Evolutionary conservation across 2,888 invertebrate genomes (phyloP).

Genomic region (Stenotaenia linearis): DNA sequence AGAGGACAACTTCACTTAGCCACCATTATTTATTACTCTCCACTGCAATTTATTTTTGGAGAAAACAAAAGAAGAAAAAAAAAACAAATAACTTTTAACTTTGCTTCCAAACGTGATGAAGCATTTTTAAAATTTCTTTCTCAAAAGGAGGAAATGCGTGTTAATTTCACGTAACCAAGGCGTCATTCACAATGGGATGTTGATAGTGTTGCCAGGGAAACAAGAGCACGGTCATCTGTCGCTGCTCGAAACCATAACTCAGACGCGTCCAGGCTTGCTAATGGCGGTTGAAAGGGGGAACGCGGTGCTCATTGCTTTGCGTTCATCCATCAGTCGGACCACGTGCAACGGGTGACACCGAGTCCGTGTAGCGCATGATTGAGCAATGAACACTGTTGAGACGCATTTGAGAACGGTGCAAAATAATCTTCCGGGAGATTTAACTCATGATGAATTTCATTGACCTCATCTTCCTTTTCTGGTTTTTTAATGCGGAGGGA

Average conservation of each 20-base stretch:
- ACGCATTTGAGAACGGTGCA: neutral
- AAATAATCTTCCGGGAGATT: neutral
- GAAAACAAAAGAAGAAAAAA: neutral
- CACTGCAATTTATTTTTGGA: neutral
- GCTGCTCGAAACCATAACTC: neutral
- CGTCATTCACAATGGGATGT: neutral
- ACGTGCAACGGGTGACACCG: neutral
- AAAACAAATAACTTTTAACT: neutral
- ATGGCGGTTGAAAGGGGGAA: neutral
- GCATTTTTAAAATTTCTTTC: too few species aligned
- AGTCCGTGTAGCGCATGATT: neutral
- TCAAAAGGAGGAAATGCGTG: neutral
- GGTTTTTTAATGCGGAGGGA: too few species aligned
- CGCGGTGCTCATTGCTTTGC: neutral
- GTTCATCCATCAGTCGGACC: neutral
- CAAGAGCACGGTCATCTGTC: neutral
- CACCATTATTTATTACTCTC: neutral
- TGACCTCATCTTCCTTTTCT: neutral
- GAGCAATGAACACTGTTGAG: neutral
- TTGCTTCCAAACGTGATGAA: neutral
- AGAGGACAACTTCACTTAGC: neutral
- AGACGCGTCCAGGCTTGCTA: neutral
- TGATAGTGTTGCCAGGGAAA: neutral
- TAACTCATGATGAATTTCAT: neutral
- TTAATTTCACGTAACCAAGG: neutral